phyloP scores from a whole-genome alignment of 2,113 vertebrate species.

The Tylochromis polylepis region DNA sequence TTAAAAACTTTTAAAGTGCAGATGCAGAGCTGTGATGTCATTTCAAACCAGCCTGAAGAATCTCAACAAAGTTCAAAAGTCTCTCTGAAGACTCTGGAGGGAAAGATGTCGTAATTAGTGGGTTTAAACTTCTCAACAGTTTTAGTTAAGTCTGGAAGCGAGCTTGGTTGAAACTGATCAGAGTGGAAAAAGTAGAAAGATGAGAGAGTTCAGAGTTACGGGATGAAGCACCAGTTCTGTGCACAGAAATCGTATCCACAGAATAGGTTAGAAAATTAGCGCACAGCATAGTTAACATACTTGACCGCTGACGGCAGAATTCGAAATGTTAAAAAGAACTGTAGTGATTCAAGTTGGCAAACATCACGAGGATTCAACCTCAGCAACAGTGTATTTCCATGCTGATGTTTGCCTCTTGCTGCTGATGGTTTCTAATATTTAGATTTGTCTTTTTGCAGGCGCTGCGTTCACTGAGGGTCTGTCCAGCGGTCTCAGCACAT shows the following conservation, averaged over 20 bases:
- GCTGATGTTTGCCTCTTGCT: neutral
- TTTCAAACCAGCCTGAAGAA: neutral
- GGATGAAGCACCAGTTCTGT: fast-evolving
- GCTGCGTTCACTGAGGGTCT: conserved; percentile 93
- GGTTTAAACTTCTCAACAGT: neutral
- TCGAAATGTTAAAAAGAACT: neutral
- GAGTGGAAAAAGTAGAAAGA: fast-evolving
- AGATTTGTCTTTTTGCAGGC: conserved; percentile 63
- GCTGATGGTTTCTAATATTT: neutral
- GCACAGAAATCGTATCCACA: neutral
- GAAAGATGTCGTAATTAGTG: neutral
- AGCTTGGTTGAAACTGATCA: fast-evolving
- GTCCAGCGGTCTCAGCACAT: conserved; percentile 94
- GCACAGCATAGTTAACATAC: neutral
- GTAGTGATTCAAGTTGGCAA: neutral
- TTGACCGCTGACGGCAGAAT: neutral
- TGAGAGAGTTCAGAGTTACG: neutral
- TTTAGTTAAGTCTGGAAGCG: no score
- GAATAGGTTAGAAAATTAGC: neutral
- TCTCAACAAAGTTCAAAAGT: fast-evolving
- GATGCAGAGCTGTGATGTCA: fast-evolving
- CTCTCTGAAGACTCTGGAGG: neutral
- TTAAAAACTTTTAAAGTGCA: no score
- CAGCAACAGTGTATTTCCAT: fast-evolving
- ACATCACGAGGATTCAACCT: neutral